These are phyloP conservation scores for Crocodylus rhombifer DNA, from an alignment of 2,797 vertebrate species.

Conservation along the genomic window DNA sequence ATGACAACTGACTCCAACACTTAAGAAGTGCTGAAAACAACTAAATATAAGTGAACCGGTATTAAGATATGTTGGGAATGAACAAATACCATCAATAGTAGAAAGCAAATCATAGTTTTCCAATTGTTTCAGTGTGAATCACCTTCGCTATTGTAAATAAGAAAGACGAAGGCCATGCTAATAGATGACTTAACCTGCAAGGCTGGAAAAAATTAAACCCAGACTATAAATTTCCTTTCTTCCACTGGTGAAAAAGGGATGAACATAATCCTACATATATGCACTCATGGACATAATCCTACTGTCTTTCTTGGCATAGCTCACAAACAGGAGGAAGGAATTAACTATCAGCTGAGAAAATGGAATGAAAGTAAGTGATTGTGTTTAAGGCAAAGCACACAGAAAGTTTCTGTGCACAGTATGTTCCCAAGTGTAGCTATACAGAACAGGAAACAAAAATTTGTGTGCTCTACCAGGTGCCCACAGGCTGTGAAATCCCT, in stretches of 20 bases:
- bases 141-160: constrained; percentile 6
- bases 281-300: too few species aligned
- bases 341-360: background rate
- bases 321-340: background rate
- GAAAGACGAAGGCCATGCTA: background rate
- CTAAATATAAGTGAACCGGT: too few species aligned
- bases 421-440: background rate
- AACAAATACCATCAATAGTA: background rate
- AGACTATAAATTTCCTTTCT: background rate
- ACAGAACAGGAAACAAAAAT: background rate
- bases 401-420: background rate
- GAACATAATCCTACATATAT: background rate
- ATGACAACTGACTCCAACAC: background rate
- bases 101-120: background rate
- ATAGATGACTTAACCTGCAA: background rate
- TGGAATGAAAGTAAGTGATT: background rate
- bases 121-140: constrained; percentile 13
- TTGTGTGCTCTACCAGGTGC: background rate
- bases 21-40: constrained; percentile 7
- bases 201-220: background rate
- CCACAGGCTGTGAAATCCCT: background rate
- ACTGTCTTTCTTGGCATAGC: background rate
- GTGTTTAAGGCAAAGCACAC: background rate
- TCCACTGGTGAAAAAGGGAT: background rate
- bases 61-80: background rate